Base-by-base conservation (phyloP, 2,113 vertebrate species). In the Plotosus lineatus region DNA sequence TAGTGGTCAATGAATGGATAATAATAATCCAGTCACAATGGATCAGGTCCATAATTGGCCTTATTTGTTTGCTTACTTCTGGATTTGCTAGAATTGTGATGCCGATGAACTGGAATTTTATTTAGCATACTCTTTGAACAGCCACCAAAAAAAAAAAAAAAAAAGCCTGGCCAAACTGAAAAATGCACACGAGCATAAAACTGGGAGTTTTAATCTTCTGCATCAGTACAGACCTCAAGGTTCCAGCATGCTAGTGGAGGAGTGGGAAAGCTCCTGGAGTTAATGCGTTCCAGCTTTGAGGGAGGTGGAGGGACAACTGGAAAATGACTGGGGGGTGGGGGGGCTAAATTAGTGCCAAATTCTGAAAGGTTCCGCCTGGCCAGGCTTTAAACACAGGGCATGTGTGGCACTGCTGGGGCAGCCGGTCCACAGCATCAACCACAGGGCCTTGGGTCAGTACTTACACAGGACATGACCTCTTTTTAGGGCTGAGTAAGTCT, bases 301-400 rank as follows among this genome's bases (percentile, higher is more conserved):
- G 86, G 85, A 85, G 86, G 84, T 86, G 87, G 86, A 85, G 80
- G 85, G 79, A 84, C 87, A 85, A 89, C 85, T 88, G 88, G 88
- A 87, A 87, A 88, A 87, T 87, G 88, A 85, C 86, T 84, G 69
- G 85, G 79, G 81, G 87, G 83, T 44, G 77, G 83, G 46, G 80
- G 78, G 80, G 84, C 78, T 82, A 85, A 88, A 85, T 86, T 83
- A 78, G 83, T 68, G 82, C 75, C 83, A 80, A 87, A 86, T 85
- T 83, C 58, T 46, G 77, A 84, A 82, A 78, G 86, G 88, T 89
- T 89, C 83, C 75, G 86, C 84, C 82, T 87, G 83, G 80, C 82
- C 85, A 83, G 48, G 78, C 82, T 84, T 83, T 86, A 87, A 86
- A 87, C 86, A 86, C 71, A 61, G 82, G 85, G 88, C 83, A 82